A percentile compares a stretch with the other conserved stretches of the same genome.
Conservation (phyloP, 2,888 invertebrate species). For the Tinea semifulvella region DNA sequence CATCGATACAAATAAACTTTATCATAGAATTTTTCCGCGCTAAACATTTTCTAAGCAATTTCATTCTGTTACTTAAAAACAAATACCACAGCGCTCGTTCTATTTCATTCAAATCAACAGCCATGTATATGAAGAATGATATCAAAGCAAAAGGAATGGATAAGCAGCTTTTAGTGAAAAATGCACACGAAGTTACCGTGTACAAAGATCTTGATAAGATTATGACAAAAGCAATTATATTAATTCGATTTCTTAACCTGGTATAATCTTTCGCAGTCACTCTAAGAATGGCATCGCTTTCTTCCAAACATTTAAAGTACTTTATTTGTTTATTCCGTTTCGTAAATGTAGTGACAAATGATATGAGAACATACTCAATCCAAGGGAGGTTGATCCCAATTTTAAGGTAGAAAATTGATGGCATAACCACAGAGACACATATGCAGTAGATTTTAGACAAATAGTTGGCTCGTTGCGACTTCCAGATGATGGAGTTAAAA, state of each 20-base stretch:
- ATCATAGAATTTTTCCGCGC: not conserved
- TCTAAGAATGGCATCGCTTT: not conserved
- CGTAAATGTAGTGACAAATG: not conserved
- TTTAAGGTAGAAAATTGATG: not conserved
- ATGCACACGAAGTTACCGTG: not conserved
- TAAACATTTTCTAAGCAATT: conserved; percentile 8
- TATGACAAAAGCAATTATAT: not conserved
- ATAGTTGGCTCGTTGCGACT: not conserved
- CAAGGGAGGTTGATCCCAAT: not conserved
- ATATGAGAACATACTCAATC: conserved; percentile 1
- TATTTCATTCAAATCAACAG: conserved; percentile 8
- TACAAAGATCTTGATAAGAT: not conserved
- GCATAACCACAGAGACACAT: not conserved
- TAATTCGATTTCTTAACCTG: not conserved
- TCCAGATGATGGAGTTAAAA: not conserved
- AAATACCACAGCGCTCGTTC: conserved; percentile 4
- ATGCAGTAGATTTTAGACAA: not conserved
- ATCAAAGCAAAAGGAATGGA: not conserved
- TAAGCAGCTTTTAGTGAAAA: not conserved
- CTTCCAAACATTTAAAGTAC: not conserved
- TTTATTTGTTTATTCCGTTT: not conserved
- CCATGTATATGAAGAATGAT: conserved; percentile 4
- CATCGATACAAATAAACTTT: not conserved
- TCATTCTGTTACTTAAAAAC: not conserved
- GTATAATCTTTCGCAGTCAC: not conserved